Evolutionary conservation across 2,113 vertebrate species (phyloP), one percentile per base, ranked within the genome.

Genomic region (Sphyrna mokarran): DNA sequence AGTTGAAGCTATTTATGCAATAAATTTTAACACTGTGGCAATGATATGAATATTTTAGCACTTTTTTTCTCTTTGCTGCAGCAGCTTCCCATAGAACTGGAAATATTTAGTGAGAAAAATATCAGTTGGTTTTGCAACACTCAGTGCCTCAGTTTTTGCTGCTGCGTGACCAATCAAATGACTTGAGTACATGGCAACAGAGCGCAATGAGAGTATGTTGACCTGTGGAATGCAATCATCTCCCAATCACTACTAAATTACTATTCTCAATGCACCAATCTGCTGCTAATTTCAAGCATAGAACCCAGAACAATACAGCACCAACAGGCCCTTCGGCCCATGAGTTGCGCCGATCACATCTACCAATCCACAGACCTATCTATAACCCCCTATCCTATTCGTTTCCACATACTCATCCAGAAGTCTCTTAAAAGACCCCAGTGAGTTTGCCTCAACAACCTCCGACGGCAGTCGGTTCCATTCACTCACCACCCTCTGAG

Each of bases 31-130:
- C 29, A 22, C 48, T 54, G 43, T 11, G 43, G 10, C 23, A 11
- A 54, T 10, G 85, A 87, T 54, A 87, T 54, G 85, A 87, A 87
- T 87, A 89, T 89, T 89, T 89, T 89, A 89, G 86, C 86, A 76
- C 29, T 33, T 76, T 54, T 40, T 48, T 18, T 83, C 43, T 11
- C 16, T 40, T 80, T 80, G 78, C 78, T 54, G 43, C 22, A 87
- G 10, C 43, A 58, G 86, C 22, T 54, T 23, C 48, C 22, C 86
- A 1, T 58, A 58, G 86, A 89, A 29, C 86, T 89, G 9, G 48
- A 89, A 89, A 48, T 58, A 58, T 89, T 83, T 83, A 40, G 48
- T 54, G 48, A 89, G 86, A 83, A 83, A n/a, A 58, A 9, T 87
- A 58, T 48, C 22, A 86, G 48, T 54, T 26, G 4, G 2, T 58